phyloP scores from a whole-genome alignment of 2,797 vertebrate species.

The Neopelma chrysocephalum region DNA sequence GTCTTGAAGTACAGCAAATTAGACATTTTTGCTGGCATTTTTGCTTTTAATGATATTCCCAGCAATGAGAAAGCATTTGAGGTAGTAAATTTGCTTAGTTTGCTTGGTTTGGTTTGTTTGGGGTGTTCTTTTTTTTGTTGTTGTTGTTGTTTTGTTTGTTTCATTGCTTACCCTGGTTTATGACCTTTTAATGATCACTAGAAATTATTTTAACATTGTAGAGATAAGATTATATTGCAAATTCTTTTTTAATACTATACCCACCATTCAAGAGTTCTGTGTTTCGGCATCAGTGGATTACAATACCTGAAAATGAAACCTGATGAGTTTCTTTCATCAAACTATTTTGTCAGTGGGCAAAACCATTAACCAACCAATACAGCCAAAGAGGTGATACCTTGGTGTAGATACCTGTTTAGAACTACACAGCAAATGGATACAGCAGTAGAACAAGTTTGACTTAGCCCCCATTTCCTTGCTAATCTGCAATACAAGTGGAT shows the following conservation, averaged over 20 bases:
- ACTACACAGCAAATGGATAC: neutral
- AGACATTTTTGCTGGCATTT: slow-evolving; percentile 66
- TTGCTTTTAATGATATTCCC: slow-evolving; percentile 71
- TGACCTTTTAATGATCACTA: neutral
- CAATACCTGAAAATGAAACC: neutral
- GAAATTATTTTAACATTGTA: neutral
- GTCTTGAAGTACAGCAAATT: slow-evolving; percentile 79
- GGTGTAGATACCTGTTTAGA: neutral
- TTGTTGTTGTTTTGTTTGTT: neutral
- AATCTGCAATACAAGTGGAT: neutral
- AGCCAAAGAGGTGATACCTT: neutral
- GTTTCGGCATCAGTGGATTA: neutral
- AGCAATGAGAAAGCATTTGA: slow-evolving; percentile 67
- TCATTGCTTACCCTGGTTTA: neutral
- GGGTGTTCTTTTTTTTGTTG: neutral
- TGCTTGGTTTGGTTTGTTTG: neutral
- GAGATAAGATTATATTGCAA: neutral
- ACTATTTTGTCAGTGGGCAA: neutral
- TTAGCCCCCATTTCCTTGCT: neutral
- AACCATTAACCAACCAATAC: neutral
- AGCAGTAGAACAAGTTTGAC: neutral
- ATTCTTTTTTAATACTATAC: neutral
- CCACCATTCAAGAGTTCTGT: neutral
- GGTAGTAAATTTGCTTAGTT: slow-evolving; percentile 65
- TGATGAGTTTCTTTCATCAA: neutral